phyloP scores from a whole-genome alignment of 2,797 vertebrate species.

The Lepilemur ruficaudatus region DNA sequence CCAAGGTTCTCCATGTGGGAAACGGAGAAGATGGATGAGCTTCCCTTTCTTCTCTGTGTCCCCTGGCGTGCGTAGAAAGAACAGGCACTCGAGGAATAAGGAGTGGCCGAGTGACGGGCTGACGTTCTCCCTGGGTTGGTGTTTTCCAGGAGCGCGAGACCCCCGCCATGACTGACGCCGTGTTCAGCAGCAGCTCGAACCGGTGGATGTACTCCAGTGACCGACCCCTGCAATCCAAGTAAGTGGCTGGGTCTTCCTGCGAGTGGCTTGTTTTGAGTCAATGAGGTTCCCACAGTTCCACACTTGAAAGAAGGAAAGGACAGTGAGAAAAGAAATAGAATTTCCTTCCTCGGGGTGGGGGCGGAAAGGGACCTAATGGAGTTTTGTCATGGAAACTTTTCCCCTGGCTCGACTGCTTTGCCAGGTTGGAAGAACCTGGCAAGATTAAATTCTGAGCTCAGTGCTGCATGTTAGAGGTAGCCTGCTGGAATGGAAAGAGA shows the following conservation, averaged over 20 bases:
- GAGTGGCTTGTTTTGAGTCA: neutral
- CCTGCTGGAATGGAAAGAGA: no score
- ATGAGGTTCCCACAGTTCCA: neutral
- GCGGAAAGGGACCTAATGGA: neutral
- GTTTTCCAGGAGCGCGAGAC: neutral
- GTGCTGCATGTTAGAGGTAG: rapidly evolving
- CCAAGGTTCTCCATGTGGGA: neutral
- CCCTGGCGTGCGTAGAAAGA: rapidly evolving
- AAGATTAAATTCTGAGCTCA: neutral
- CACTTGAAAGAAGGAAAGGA: neutral
- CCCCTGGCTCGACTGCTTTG: neutral
- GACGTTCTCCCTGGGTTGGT: neutral
- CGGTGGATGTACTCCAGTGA: conserved; percentile 87
- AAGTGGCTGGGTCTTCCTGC: conserved; percentile 31
- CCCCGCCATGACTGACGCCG: conserved; percentile 84
- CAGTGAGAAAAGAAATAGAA: neutral
- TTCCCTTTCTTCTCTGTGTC: no score
- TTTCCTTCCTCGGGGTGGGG: neutral
- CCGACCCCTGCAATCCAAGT: conserved; percentile 84
- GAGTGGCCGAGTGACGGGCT: neutral
- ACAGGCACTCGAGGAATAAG: neutral
- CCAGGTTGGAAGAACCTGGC: neutral
- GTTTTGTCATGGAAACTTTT: neutral
- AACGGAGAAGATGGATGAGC: rapidly evolving
- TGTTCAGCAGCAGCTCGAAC: conserved; percentile 82